Percentiles rank a stretch among this genome's conserved stretches.
Conservation (phyloP, 2,113 vertebrate genomes). For the Agelaius tricolor region DNA sequence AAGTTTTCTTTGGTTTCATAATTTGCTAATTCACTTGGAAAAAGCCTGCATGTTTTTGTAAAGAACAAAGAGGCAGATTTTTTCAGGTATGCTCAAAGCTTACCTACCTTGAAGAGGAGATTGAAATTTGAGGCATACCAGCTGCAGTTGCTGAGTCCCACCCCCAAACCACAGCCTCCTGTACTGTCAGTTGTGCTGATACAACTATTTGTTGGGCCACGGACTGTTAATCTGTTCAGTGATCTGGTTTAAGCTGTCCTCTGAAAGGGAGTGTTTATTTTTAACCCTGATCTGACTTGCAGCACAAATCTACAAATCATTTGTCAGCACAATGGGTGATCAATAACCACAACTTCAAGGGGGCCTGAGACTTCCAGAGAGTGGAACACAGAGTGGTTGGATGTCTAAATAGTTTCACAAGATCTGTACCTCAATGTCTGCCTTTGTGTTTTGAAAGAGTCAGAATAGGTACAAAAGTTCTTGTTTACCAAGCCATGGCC, state of each 20-base stretch:
- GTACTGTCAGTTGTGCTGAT: conserved; percentile 18
- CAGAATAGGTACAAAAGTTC: neutral
- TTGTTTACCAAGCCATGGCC: neutral
- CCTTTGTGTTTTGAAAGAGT: neutral
- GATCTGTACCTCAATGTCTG: neutral
- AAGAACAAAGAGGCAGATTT: neutral
- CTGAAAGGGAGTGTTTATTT: conserved; percentile 25
- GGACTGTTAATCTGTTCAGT: conserved; percentile 4
- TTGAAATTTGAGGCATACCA: neutral
- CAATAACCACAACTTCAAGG: neutral
- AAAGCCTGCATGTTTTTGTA: neutral
- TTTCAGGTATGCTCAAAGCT: neutral
- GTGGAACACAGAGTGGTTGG: neutral
- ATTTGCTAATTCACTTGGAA: neutral
- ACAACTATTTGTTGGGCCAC: neutral
- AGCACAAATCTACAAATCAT: neutral
- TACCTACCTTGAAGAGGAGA: neutral
- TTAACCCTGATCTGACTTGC: conserved; percentile 31
- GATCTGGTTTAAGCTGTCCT: conserved; percentile 2
- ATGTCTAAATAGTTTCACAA: neutral
- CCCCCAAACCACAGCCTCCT: neutral
- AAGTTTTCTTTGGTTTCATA: neutral
- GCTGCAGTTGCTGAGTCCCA: neutral
- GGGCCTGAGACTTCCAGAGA: neutral
- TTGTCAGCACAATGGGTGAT: neutral